Conservation (phyloP, 2,797 vertebrate species). For the Pipistrellus pygmaeus region DNA sequence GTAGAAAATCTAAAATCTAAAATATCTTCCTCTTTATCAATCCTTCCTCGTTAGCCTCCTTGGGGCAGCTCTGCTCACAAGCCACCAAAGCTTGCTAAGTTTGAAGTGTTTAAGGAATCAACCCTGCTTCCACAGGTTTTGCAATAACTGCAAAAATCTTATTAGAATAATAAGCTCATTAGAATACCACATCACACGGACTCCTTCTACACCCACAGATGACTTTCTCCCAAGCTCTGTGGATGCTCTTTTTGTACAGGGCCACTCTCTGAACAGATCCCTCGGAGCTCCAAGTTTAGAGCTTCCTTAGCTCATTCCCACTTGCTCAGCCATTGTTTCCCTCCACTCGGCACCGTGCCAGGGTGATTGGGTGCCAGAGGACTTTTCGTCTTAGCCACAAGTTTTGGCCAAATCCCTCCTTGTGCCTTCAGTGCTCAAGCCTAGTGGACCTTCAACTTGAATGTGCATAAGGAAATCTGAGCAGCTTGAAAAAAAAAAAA, state of each 20-base stretch:
- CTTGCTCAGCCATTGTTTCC: background rate
- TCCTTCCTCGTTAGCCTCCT: background rate
- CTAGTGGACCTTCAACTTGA: background rate
- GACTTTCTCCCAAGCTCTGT: background rate
- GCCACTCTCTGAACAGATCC: background rate
- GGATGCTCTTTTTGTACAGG: background rate
- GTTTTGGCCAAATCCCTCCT: background rate
- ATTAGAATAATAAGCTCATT: background rate
- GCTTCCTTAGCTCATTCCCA: background rate
- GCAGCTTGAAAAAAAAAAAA: background rate
- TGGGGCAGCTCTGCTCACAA: background rate
- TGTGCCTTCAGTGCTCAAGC: background rate
- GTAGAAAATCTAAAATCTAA: constrained; percentile 11
- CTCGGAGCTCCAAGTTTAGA: background rate
- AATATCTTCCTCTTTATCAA: background rate
- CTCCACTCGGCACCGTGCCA: background rate
- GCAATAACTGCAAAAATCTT: background rate
- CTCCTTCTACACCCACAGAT: background rate
- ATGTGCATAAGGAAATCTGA: background rate
- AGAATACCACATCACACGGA: background rate
- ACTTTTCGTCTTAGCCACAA: background rate
- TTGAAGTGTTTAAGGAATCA: background rate
- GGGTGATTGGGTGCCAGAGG: background rate
- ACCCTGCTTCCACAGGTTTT: background rate
- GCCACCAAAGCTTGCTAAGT: background rate